Conservation (phyloP, 2,888 invertebrate species). For the Harpalus rufipes region DNA sequence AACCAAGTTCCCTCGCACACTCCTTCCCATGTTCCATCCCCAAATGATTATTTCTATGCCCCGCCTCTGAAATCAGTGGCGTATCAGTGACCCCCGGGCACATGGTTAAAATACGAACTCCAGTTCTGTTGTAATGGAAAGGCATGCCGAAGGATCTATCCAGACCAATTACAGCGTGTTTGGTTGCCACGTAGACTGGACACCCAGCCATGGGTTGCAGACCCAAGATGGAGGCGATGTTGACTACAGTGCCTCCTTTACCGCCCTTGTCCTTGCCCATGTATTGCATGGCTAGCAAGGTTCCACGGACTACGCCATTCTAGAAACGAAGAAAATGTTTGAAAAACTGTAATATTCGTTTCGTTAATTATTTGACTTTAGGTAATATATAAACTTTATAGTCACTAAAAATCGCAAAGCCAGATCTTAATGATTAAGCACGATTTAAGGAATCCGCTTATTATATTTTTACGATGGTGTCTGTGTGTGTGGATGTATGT, state of each 20-base stretch:
- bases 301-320: slow-evolving; percentile 77
- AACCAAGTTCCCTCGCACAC: slow-evolving; percentile 72
- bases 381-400: no score
- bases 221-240: slow-evolving; percentile 83
- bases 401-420: no score
- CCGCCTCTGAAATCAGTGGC: slow-evolving; percentile 73
- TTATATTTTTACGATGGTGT: no score
- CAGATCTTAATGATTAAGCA: no score
- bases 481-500: no score
- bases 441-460: no score
- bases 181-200: slow-evolving; percentile 82
- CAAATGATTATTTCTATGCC: slow-evolving; percentile 14
- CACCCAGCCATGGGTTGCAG: slow-evolving; percentile 78
- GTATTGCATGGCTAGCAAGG: slow-evolving; percentile 80
- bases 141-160: slow-evolving; percentile 76
- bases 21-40: slow-evolving; percentile 71
- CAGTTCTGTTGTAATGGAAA: slow-evolving; percentile 71
- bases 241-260: slow-evolving; percentile 83
- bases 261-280: slow-evolving; percentile 81
- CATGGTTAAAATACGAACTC: slow-evolving; percentile 76
- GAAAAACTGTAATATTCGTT: no score
- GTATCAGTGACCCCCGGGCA: slow-evolving; percentile 77
- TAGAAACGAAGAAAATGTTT: slow-evolving; percentile 68
- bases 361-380: no score
- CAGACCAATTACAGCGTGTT: slow-evolving; percentile 80